Evolutionary conservation across 2,888 invertebrate genomes (phyloP).

Genomic region (Tetragnatha montana): DNA sequence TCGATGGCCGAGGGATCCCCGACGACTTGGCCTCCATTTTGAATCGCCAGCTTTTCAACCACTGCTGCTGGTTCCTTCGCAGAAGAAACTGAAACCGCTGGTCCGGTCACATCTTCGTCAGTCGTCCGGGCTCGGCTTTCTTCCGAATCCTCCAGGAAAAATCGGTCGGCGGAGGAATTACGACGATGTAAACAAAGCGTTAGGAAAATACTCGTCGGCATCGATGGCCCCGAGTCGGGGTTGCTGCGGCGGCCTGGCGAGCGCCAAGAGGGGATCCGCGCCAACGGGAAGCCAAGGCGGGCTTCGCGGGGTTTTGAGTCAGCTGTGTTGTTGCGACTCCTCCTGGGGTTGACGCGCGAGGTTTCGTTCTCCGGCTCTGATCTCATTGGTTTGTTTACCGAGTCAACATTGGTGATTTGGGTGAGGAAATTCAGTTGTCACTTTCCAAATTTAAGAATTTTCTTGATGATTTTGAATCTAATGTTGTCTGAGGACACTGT

Average conservation of each 20-base stretch:
- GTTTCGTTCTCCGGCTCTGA: slow-evolving; percentile 23
- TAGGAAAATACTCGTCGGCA: slow-evolving; percentile 57
- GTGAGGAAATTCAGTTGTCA: no score
- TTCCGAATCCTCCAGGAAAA: slow-evolving; percentile 5
- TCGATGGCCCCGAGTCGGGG: slow-evolving; percentile 51
- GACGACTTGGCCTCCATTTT: slow-evolving; percentile 66
- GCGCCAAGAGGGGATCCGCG: slow-evolving; percentile 4
- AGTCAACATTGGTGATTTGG: no score
- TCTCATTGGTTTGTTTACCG: neutral
- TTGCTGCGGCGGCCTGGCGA: slow-evolving; percentile 41
- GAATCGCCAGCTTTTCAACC: slow-evolving; percentile 58
- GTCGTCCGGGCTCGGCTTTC: slow-evolving; percentile 3
- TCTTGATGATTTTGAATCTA: no score
- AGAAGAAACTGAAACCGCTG: slow-evolving; percentile 22
- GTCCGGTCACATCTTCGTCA: slow-evolving; percentile 32
- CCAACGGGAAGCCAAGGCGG: slow-evolving; percentile 18
- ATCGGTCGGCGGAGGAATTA: slow-evolving; percentile 36
- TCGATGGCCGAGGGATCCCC: slow-evolving; percentile 10
- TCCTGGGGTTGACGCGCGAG: neutral
- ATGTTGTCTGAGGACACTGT: no score
- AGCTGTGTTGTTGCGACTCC: slow-evolving; percentile 30
- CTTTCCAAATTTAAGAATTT: no score
- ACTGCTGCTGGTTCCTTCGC: slow-evolving; percentile 53
- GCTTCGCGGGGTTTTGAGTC: neutral
- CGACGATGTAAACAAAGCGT: slow-evolving; percentile 61